These are phyloP conservation scores for Rutilus rutilus DNA, from an alignment of 2,113 vertebrate genomes.

Conservation along the genomic window DNA sequence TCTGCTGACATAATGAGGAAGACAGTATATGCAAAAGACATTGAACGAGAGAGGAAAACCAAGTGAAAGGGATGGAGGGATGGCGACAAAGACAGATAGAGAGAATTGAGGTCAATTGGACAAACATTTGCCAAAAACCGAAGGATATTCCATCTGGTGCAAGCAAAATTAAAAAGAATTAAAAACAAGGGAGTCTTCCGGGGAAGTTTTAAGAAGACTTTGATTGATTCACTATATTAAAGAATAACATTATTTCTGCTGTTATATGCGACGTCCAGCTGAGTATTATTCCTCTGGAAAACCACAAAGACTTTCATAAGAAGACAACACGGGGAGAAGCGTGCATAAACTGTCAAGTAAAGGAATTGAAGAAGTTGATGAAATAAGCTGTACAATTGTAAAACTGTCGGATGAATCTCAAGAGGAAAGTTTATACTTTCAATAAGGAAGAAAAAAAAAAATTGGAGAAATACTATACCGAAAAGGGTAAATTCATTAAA, in stretches of 20 bases:
- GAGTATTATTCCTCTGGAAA: conserved; percentile 48
- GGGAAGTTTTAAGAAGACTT: conserved; percentile 44
- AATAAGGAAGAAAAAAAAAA: not conserved
- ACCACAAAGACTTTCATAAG: conserved; percentile 41
- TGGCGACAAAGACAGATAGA: conserved; percentile 38
- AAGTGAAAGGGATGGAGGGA: conserved; percentile 46
- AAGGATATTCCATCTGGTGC: conserved; percentile 36
- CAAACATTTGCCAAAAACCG: conserved; percentile 43
- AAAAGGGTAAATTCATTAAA: not conserved
- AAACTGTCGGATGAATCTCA: conserved; percentile 19
- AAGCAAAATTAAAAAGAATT: not conserved
- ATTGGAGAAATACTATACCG: not conserved
- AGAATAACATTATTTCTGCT: conserved; percentile 58
- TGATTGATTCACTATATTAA: conserved; percentile 56
- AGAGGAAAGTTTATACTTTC: not conserved
- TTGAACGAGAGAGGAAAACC: conserved; percentile 9
- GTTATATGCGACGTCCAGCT: conserved; percentile 39
- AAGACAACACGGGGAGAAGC: conserved; percentile 36
- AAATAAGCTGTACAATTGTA: conserved; percentile 29
- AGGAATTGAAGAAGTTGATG: conserved; percentile 10
- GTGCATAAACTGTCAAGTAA: conserved; percentile 38
- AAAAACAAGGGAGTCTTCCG: conserved; percentile 18
- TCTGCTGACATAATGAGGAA: conserved; percentile 30
- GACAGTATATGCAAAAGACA: conserved; percentile 17
- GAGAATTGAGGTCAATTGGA: conserved; percentile 47